Conservation (phyloP, 2,888 invertebrate species). For the Heliconius charithonia region DNA sequence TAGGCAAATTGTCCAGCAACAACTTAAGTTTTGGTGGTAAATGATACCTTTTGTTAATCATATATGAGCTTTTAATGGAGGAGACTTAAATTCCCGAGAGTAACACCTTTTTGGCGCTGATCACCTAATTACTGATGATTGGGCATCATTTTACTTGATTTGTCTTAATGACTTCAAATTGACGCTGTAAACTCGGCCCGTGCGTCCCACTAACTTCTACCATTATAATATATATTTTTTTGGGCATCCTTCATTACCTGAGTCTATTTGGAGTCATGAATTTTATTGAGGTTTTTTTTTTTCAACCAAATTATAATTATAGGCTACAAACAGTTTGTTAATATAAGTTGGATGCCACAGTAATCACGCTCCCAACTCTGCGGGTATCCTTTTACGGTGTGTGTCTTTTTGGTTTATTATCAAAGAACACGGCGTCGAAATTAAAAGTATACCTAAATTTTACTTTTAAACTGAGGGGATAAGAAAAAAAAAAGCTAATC, state of each 20-base stretch:
- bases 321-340: slow-evolving; percentile 21
- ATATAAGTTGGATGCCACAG: slow-evolving; percentile 21
- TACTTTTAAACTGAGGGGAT: slow-evolving; percentile 24
- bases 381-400: slow-evolving; percentile 24
- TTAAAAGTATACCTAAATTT: slow-evolving; percentile 29
- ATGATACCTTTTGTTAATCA: slow-evolving; percentile 58
- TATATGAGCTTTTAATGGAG: slow-evolving; percentile 66
- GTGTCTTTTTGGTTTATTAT: slow-evolving; percentile 22
- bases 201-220: slow-evolving; percentile 56
- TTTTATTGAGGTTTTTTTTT: slow-evolving; percentile 19
- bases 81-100: slow-evolving; percentile 57
- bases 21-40: slow-evolving; percentile 64
- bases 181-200: slow-evolving; percentile 64
- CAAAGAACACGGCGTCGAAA: slow-evolving; percentile 17
- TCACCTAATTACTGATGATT: slow-evolving; percentile 75
- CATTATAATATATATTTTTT: slow-evolving; percentile 45
- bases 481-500: slow-evolving; percentile 27
- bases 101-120: slow-evolving; percentile 79
- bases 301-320: slow-evolving; percentile 19
- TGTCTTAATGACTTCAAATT: slow-evolving; percentile 78
- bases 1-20: slow-evolving; percentile 46
- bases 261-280: slow-evolving; percentile 33
- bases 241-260: slow-evolving; percentile 51
- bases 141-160: slow-evolving; percentile 72
- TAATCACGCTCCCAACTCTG: slow-evolving; percentile 8